These are phyloP conservation scores for Thaumetopoea pityocampa DNA, from an alignment of 1,140 invertebrate genomes.

Conservation along the genomic window DNA sequence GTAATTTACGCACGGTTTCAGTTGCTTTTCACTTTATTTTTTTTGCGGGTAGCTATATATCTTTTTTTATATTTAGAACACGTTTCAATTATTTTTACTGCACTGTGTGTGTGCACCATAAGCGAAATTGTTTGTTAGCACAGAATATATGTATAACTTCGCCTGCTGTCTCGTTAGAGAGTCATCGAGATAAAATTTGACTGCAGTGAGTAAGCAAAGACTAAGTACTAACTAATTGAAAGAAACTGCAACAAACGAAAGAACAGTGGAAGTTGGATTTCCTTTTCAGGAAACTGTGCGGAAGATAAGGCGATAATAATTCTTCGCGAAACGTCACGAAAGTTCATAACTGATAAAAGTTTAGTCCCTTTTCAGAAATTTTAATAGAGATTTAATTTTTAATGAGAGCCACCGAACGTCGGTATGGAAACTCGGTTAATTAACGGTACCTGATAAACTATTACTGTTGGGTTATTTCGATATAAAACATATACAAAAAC, in stretches of 20 bases:
- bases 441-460: no score
- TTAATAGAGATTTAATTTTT: slow-evolving; percentile 71
- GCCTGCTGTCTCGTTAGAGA: slow-evolving; percentile 1
- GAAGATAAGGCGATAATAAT: slow-evolving; percentile 69
- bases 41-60: slow-evolving; percentile 18
- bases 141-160: no score
- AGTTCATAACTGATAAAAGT: slow-evolving; percentile 74
- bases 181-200: slow-evolving; percentile 3
- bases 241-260: slow-evolving; percentile 50
- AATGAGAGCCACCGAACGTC: slow-evolving; percentile 28
- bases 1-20: slow-evolving; percentile 58
- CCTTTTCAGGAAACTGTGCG: slow-evolving; percentile 39
- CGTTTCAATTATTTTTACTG: slow-evolving; percentile 25
- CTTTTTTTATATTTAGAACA: slow-evolving; percentile 24
- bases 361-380: slow-evolving; percentile 66
- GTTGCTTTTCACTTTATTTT: slow-evolving; percentile 31
- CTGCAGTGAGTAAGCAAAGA: slow-evolving; percentile 1
- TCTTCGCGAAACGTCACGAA: slow-evolving; percentile 67
- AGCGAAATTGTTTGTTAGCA: no score
- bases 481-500: no score
- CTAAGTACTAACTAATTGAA: slow-evolving; percentile 43
- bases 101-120: slow-evolving; percentile 18
- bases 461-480: no score
- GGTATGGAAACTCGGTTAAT: slow-evolving; percentile 28
- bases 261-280: slow-evolving; percentile 47